Base-by-base conservation (phyloP, 2,113 vertebrate species). In the Chlamydotis undulata region DNA sequence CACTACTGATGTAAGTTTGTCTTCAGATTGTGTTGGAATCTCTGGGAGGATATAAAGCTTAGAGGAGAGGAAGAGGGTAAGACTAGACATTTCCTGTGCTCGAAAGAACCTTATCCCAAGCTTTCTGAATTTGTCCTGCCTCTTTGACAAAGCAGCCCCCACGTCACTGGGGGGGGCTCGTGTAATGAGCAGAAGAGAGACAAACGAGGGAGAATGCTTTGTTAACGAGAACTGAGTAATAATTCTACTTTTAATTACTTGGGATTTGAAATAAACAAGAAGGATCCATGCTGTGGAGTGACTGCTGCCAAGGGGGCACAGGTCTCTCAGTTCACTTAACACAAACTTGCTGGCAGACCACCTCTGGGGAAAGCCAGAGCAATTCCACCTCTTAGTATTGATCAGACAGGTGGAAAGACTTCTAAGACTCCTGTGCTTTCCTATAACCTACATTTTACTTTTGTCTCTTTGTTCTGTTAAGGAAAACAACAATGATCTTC, bases 321-420 rank as follows among this genome's bases (percentile, higher is more conserved):
- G 43, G 37, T 81, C 75, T 88, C 76, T 87, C 64, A 93, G 85
- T 79, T 92, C 79, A 78, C 57, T 81, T 86, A 47, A 47, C 65
- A 87, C 43, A 22, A 7, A 55, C 35, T 23, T 64, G 37, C n/a
- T 81, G 45, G 37, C 68, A 43, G 83, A 52, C 76, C 88, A 93
- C 90, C 85, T 82, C 90, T 87, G 80, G 73, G 86, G 88, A 90
- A 63, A 89, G 89, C 61, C 82, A 76, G 79, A 81, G 86, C 67
- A 84, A 90, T 89, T 90, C 10, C 49, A 73, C 61, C 69, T 67
- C 76, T 64, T 45, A 26, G 22, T 17, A 67, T 24, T 91, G 87
- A 73, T 93, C 89, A 94, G 76, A 71, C 53, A 81, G 45, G 73
- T 87, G 85, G 83, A 93, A 95, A 69, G 49, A 57, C 67, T 93